Evolutionary conservation across 2,113 vertebrate genomes (phyloP).

Genomic region (Craseonycteris thonglongyai): DNA sequence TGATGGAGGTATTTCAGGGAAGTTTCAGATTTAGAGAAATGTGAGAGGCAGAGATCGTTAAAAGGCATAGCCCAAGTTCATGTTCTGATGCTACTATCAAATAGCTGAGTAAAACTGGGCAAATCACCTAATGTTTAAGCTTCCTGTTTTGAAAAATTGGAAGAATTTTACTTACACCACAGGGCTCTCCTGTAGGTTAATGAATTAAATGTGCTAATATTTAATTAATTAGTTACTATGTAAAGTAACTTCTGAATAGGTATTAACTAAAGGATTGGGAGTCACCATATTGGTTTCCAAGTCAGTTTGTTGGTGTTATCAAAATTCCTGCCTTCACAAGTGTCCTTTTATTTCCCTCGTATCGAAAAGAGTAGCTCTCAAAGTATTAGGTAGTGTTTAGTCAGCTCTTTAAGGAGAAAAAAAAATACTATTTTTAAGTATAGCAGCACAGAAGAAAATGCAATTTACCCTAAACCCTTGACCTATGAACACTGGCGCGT

Average conservation of each 20-base stretch:
- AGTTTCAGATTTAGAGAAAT: background rate
- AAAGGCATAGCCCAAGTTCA: background rate
- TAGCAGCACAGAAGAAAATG: background rate
- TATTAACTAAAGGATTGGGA: background rate
- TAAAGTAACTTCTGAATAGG: background rate
- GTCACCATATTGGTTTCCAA: background rate
- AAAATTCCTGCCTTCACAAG: background rate
- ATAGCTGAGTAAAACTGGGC: background rate
- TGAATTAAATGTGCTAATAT: background rate
- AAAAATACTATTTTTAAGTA: background rate
- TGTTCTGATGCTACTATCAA: accelerated
- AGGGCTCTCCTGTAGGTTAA: background rate
- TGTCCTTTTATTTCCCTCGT: background rate
- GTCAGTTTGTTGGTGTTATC: background rate
- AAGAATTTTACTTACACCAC: background rate
- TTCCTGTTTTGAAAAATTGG: background rate
- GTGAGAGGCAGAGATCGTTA: background rate
- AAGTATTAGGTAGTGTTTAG: background rate
- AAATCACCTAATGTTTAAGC: too few relatives aligned
- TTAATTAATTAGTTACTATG: too few relatives aligned
- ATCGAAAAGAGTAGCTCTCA: background rate
- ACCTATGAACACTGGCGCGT: background rate
- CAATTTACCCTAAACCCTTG: background rate
- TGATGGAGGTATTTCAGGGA: background rate
- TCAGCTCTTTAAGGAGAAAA: background rate